Percentiles rank a stretch among this genome's conserved stretches.
Conservation (phyloP, 2,888 invertebrate genomes). For the Dasysyrphus albostriatus region DNA sequence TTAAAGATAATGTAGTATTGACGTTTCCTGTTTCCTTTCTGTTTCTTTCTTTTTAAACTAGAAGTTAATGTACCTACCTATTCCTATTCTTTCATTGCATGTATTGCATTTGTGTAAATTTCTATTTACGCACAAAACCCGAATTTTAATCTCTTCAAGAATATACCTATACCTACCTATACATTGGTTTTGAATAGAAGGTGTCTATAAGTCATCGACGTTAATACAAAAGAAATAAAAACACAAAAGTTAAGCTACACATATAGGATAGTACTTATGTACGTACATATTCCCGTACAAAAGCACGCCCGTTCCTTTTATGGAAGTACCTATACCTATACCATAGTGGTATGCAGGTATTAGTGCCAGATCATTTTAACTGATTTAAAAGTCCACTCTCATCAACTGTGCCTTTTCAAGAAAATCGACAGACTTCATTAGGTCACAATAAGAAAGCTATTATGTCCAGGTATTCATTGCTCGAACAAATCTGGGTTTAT, state of each 20-base stretch:
- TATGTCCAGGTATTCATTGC: slow-evolving; percentile 61
- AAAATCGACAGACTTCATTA: slow-evolving; percentile 58
- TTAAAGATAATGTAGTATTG: no score
- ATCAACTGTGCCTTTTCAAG: slow-evolving; percentile 14
- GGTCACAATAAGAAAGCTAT: slow-evolving; percentile 63
- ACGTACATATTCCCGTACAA: background rate
- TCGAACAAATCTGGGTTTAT: slow-evolving; percentile 35
- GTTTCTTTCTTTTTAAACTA: no score
- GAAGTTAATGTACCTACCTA: no score
- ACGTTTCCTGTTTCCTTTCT: no score
- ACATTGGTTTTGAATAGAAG: no score
- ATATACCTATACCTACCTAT: no score
- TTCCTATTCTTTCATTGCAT: no score
- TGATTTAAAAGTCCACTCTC: slow-evolving; percentile 23
- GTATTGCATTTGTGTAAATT: no score
- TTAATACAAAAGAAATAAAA: no score
- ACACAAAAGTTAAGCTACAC: slow-evolving; percentile 24
- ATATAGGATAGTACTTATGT: slow-evolving; percentile 6
- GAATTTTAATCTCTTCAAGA: no score
- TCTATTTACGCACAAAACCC: no score
- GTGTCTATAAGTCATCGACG: no score
- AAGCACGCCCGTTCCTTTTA: slow-evolving; percentile 2
- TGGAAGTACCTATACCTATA: background rate
- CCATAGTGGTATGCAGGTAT: background rate
- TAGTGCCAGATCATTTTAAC: slow-evolving; percentile 5